Percentiles rank a stretch among this genome's conserved stretches.
phyloP scores from a whole-genome alignment of 2,113 vertebrate species.

The Zosterops borbonicus region DNA sequence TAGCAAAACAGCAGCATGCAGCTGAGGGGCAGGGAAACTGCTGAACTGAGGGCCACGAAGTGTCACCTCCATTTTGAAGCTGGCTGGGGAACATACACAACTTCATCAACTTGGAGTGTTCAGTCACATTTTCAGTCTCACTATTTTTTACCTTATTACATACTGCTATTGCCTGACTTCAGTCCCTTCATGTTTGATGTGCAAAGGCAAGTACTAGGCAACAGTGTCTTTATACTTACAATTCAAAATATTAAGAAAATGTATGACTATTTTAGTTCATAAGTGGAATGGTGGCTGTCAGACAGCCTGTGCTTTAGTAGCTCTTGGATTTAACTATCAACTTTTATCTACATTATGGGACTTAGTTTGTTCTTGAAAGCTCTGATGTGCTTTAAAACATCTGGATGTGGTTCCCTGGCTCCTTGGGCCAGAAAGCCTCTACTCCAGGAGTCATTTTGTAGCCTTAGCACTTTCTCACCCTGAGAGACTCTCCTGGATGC shows the following conservation, averaged over 20 bases:
- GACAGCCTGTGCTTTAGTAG: background rate
- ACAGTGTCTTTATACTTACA: background rate
- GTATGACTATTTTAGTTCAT: background rate
- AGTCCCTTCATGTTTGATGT: background rate
- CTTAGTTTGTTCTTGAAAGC: background rate
- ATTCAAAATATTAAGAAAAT: no score
- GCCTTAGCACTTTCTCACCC: background rate
- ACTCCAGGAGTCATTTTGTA: background rate
- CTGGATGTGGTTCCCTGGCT: background rate
- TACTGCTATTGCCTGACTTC: background rate
- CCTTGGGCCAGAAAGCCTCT: background rate
- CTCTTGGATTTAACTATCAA: background rate
- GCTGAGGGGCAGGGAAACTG: background rate
- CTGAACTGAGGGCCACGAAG: background rate
- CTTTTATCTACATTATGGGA: background rate
- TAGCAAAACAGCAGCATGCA: background rate
- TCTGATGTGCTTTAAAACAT: background rate
- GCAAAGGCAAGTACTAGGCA: background rate
- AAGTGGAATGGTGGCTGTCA: background rate
- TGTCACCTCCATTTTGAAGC: background rate
- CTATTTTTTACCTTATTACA: background rate
- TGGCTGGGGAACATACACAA: rapidly evolving
- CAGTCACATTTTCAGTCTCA: background rate
- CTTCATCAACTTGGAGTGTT: background rate
- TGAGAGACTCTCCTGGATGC: background rate